Evolutionary conservation across 2,888 invertebrate species (phyloP).

Genomic region (Invenusta paracnida): DNA sequence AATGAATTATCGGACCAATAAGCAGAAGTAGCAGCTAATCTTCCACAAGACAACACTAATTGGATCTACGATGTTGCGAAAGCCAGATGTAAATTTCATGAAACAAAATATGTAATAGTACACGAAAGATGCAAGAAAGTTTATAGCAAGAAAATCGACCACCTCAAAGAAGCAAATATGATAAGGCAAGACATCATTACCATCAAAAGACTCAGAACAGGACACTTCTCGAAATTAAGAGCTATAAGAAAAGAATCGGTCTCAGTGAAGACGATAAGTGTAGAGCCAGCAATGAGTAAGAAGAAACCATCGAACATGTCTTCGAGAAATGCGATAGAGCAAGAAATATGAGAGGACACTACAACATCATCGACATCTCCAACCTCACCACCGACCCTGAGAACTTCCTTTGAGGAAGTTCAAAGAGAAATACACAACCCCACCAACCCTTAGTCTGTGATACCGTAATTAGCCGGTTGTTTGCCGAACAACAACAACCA

Average conservation of each 20-base stretch:
- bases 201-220: not conserved
- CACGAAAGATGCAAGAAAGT: not conserved
- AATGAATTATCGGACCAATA: not conserved
- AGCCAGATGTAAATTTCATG: not conserved
- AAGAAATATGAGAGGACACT: no score
- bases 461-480: no score
- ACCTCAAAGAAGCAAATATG: not conserved
- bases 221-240: not conserved
- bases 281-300: not conserved
- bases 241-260: not conserved
- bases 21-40: not conserved
- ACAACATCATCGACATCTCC: no score
- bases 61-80: not conserved
- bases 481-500: no score
- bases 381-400: no score
- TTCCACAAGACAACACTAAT: not conserved
- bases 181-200: not conserved
- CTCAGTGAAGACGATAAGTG: not conserved
- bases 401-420: no score
- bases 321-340: no score
- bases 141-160: not conserved
- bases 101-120: not conserved
- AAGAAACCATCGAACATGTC: not conserved
- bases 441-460: no score
- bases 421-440: no score